Evolutionary conservation across 2,797 vertebrate species (phyloP).

Genomic region (Helarctos malayanus): DNA sequence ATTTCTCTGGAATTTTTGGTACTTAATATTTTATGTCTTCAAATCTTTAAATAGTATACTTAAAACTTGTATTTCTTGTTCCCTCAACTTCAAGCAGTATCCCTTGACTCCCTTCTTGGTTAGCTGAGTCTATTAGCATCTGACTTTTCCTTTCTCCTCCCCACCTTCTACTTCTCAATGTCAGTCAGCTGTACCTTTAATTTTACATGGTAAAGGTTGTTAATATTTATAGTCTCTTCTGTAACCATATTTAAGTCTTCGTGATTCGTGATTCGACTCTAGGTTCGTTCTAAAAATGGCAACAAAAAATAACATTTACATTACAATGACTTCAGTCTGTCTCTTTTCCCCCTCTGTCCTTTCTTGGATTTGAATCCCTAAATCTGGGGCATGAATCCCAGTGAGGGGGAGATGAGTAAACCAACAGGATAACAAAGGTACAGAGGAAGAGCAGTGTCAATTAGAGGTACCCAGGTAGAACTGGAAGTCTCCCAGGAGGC

Average conservation of each 20-base stretch:
- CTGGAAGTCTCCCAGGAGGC: neutral
- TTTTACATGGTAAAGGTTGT: conserved; percentile 59
- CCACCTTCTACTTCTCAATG: neutral
- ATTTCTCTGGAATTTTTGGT: conserved; percentile 31
- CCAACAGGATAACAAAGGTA: neutral
- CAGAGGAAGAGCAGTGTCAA: neutral
- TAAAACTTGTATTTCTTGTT: conserved; percentile 34
- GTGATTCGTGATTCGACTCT: conserved; percentile 49
- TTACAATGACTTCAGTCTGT: conserved; percentile 56
- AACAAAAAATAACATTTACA: conserved; percentile 70
- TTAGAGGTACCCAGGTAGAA: neutral
- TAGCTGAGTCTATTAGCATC: neutral
- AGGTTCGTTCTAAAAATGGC: conserved; percentile 73
- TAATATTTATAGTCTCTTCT: conserved; percentile 71
- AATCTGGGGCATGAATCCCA: conserved; percentile 50
- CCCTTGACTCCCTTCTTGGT: neutral
- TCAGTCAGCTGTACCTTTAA: conserved; percentile 55
- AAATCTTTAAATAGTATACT: conserved; percentile 20
- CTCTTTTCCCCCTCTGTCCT: conserved; percentile 16
- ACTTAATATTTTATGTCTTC: conserved; percentile 27
- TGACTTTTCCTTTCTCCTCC: neutral
- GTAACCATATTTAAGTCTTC: conserved; percentile 59
- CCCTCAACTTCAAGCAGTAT: neutral
- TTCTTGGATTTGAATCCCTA: conserved; percentile 53
- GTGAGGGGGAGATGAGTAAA: neutral